These are phyloP conservation scores for Vulpes ferrilata DNA, from an alignment of 2,113 vertebrate genomes.

Conservation along the genomic window DNA sequence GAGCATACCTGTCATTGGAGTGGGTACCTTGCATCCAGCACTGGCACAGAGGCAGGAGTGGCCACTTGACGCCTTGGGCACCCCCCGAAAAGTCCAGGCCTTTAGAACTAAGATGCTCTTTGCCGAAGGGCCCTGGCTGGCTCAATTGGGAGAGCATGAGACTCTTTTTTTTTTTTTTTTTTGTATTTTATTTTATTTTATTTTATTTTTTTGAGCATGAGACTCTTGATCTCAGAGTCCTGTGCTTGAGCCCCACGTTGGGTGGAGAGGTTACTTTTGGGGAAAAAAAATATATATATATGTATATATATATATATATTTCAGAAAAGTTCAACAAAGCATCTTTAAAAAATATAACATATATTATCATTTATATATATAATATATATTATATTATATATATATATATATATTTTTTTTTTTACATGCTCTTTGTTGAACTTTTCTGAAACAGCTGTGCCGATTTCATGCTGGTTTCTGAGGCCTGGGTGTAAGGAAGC, in stretches of 20 bases:
- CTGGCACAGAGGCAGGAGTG: not conserved
- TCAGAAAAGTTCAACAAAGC: too few relatives aligned
- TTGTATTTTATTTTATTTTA: too few relatives aligned
- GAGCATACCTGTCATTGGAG: not conserved
- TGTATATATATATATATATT: too few relatives aligned
- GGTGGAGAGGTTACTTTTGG: not conserved
- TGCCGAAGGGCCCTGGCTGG: not conserved
- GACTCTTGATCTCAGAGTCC: not conserved
- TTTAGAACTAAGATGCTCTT: not conserved
- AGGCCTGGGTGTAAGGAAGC: not conserved
- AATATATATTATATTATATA: too few relatives aligned
- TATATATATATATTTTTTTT: not conserved
- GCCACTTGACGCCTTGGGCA: not conserved
- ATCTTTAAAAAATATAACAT: too few relatives aligned
- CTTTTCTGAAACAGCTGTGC: not conserved
- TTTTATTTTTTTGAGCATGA: not conserved
- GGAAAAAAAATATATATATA: not conserved
- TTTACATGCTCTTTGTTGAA: not conserved
- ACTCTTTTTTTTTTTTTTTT: not conserved
- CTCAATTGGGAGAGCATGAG: not conserved
- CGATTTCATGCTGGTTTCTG: slow-evolving; percentile 25
- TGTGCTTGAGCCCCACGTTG: not conserved
- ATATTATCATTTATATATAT: too few relatives aligned
- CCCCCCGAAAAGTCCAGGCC: not conserved
- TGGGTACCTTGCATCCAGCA: not conserved